phyloP scores from a whole-genome alignment of 2,797 vertebrate genomes.

The Rhabdomys pumilio region DNA sequence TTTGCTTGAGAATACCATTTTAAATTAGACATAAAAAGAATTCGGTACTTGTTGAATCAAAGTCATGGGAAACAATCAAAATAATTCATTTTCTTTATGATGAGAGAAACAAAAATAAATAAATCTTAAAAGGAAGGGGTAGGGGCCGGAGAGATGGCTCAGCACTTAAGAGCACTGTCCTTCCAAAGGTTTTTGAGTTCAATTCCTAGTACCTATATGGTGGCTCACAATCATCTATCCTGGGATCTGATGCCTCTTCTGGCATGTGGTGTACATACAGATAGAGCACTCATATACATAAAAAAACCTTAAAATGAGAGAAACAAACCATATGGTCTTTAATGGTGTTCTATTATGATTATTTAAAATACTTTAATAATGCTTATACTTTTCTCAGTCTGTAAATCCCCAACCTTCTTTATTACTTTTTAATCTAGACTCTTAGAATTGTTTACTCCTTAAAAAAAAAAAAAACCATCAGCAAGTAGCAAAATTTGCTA shows the following conservation, averaged over 20 bases:
- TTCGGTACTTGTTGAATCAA: not conserved
- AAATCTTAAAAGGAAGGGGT: not conserved
- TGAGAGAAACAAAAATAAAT: not conserved
- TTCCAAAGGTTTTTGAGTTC: not conserved
- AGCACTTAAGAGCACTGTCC: not conserved
- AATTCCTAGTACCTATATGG: not conserved
- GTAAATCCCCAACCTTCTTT: not conserved
- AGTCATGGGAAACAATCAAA: not conserved
- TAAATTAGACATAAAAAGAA: not conserved
- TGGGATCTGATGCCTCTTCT: not conserved
- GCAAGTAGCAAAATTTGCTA: not conserved
- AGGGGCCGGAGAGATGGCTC: not conserved
- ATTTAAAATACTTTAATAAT: not conserved
- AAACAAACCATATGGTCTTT: not conserved
- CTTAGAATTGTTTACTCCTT: not conserved
- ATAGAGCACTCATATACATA: not conserved
- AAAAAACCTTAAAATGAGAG: not conserved
- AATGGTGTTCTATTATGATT: not conserved
- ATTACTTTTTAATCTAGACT: not conserved
- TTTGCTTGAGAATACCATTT: not conserved
- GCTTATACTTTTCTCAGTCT: not conserved
- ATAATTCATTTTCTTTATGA: not conserved
- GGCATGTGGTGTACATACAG: not conserved
- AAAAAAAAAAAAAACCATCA: slow-evolving; percentile 4
- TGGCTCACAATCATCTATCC: not conserved